These are phyloP conservation scores for Onychomys leucogaster DNA, from an alignment of 2,797 vertebrate genomes.

Conservation along the genomic window DNA sequence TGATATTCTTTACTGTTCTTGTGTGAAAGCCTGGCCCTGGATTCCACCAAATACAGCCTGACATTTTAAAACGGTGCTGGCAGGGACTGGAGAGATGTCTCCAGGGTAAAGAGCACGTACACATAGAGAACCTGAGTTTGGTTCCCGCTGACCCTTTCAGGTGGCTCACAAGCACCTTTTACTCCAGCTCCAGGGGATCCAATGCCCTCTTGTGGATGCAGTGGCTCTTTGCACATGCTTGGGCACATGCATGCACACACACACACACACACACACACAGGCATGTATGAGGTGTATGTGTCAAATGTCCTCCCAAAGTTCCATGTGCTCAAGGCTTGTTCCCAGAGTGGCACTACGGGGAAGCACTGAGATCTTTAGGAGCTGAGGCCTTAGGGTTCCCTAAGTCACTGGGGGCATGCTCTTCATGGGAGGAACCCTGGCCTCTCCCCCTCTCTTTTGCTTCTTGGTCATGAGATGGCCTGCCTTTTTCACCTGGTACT, in stretches of 20 bases:
- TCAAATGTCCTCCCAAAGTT: background rate
- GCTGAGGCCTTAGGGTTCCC: background rate
- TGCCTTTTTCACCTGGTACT: background rate
- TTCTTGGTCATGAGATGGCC: background rate
- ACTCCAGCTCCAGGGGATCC: background rate
- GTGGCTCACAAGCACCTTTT: background rate
- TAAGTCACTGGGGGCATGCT: background rate
- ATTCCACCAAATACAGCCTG: background rate
- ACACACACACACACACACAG: background rate
- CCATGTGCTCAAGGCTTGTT: background rate
- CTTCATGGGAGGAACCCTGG: background rate
- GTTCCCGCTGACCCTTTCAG: background rate
- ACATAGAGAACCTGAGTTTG: background rate
- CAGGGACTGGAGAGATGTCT: background rate
- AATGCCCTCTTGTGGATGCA: background rate
- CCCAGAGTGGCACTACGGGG: background rate
- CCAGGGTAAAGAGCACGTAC: background rate
- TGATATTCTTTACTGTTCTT: background rate
- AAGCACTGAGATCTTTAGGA: background rate
- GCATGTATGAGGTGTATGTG: background rate
- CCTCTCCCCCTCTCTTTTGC: too few relatives aligned
- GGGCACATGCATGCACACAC: background rate
- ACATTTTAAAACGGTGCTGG: slow-evolving; percentile 1
- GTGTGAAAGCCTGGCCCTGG: background rate
- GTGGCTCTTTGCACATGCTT: background rate